Percentiles rank a stretch among this genome's conserved stretches.
phyloP scores from a whole-genome alignment of 2,888 invertebrate genomes.

The Cecidostiba fungosa region DNA sequence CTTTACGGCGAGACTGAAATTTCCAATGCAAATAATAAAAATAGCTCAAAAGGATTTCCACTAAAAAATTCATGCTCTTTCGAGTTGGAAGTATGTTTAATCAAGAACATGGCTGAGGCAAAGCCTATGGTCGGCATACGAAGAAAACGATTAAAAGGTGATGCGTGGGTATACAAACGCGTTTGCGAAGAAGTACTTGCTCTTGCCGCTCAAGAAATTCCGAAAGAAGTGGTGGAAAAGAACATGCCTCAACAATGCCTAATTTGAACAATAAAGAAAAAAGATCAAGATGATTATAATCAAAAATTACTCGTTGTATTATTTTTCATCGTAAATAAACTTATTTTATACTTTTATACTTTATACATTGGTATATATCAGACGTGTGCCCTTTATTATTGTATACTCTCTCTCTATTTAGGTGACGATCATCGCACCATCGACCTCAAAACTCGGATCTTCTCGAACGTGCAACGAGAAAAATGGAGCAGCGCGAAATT shows the following conservation, averaged over 20 bases:
- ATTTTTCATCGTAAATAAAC: not conserved
- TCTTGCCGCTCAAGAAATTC: slow-evolving; percentile 79
- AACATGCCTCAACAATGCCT: not conserved
- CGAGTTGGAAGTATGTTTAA: slow-evolving; percentile 86
- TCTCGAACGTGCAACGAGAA: slow-evolving; percentile 5
- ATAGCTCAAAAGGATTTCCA: slow-evolving; percentile 2
- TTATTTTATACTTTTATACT: not conserved
- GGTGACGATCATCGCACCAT: not conserved
- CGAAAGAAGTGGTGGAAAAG: slow-evolving; percentile 60
- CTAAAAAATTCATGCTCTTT: slow-evolving; percentile 82
- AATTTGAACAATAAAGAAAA: not conserved
- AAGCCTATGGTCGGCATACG: slow-evolving; percentile 84
- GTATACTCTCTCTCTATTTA: not conserved
- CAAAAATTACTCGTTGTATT: not conserved
- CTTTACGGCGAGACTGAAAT: slow-evolving; percentile 37
- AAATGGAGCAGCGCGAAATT: slow-evolving; percentile 20
- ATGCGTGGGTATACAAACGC: slow-evolving; percentile 90
- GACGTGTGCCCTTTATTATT: not conserved
- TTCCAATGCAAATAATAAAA: not conserved
- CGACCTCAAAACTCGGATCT: not conserved
- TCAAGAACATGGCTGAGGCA: slow-evolving; percentile 78
- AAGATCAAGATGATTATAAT: not conserved
- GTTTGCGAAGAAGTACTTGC: slow-evolving; percentile 88
- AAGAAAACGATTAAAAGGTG: slow-evolving; percentile 88
- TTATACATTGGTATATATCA: no score